Conservation (phyloP, 2,113 vertebrate genomes). For the Boulengeromyrus knoepffleri region DNA sequence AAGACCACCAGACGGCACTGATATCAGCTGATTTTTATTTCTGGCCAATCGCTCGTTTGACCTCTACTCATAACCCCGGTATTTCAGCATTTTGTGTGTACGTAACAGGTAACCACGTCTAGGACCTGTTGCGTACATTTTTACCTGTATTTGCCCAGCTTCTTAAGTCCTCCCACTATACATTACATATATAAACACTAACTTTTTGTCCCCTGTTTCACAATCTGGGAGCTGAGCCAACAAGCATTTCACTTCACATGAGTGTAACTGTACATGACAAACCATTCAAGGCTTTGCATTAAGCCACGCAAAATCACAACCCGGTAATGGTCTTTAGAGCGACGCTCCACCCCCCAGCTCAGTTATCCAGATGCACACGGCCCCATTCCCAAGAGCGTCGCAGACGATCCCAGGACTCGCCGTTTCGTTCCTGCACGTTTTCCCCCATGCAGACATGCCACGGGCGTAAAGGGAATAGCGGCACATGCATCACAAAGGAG, state of each 20-base stretch:
- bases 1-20: background rate
- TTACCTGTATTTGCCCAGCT: background rate
- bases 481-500: background rate
- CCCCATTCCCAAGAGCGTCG: background rate
- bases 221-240: background rate
- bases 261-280: background rate
- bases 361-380: background rate
- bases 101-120: background rate
- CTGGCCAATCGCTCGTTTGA: background rate
- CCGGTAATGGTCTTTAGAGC: background rate
- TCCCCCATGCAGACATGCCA: background rate
- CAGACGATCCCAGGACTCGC: background rate
- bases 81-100: background rate
- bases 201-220: background rate
- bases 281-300: background rate
- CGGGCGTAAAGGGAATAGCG: background rate
- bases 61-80: background rate
- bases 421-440: background rate
- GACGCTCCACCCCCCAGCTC: background rate
- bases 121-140: background rate
- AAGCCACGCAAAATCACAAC: background rate
- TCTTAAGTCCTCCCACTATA: background rate
- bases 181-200: background rate
- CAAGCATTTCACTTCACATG: background rate
- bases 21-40: background rate